Percentiles rank a stretch among this genome's conserved stretches.
phyloP scores from a whole-genome alignment of 2,113 vertebrate genomes.

The Fulmarus glacialis region DNA sequence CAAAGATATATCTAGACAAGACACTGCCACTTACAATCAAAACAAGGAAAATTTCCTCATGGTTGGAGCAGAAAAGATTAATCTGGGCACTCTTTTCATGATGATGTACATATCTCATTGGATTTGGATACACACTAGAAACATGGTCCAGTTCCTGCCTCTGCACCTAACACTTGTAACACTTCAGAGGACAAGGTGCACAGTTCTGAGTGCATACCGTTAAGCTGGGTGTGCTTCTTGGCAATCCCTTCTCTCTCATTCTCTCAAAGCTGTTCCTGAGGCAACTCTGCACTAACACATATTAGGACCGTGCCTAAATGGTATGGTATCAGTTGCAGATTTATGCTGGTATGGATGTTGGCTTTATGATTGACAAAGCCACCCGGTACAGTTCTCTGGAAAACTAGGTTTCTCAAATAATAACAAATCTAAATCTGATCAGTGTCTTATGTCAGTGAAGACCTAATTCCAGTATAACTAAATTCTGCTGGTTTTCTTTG shows the following conservation, averaged over 20 bases:
- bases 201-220: fast-evolving
- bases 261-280: neutral
- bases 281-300: neutral
- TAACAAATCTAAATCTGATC: neutral
- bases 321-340: neutral
- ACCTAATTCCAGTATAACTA: neutral
- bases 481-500: neutral
- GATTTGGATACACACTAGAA: neutral
- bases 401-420: neutral
- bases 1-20: neutral
- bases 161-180: neutral
- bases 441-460: neutral
- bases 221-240: neutral
- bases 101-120: neutral
- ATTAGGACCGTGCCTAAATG: neutral
- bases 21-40: neutral
- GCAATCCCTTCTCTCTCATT: neutral
- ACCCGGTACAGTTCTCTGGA: neutral
- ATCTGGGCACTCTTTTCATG: neutral
- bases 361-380: neutral
- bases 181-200: neutral
- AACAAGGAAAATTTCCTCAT: neutral
- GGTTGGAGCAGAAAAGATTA: neutral
- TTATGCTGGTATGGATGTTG: neutral
- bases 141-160: neutral